Evolutionary conservation across 2,888 invertebrate genomes (phyloP), one percentile per base, ranked within the genome.

Genomic region (Frankliniella fusca): DNA sequence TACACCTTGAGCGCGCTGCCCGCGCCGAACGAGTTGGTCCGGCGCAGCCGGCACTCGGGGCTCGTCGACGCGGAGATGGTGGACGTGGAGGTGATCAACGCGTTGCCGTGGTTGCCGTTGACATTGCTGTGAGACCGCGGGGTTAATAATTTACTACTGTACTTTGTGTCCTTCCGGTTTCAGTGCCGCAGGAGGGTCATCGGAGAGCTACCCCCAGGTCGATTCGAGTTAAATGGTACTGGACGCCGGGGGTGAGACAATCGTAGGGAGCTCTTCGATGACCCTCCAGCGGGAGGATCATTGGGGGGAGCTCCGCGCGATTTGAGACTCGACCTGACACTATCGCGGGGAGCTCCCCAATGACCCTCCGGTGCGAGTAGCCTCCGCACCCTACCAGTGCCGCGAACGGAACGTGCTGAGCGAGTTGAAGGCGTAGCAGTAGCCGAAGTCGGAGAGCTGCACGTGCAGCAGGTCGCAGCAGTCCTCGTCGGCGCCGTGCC

Each of bases 371-470:
- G 50, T 11, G 54, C 54, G 11, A 7, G 38, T 38, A 38, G 38
- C 38, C 38, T 5, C 50, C 18, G 54, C 5, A 23, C 49, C 83
- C 82, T 82, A 85, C 85, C 85, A 85, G 48, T 83, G 80, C 11
- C 81, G 23, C 27, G 83, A 83, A 11, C 83, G 82, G 28, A 84
- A 83, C 0, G 85, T 85, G 8, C 85, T 86, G 48, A 86, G 82
- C 1, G 86, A 86, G 82, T 86, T 86, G 83, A 86, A 86, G 0
- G 86, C 84, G 81, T 86, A 86, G 83, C 86, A 86, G 82, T 86
- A 86, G 11, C 86, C 86, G 50, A 85, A 86, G 82, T 86, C 86
- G 1, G 85, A 85, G 65, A 85, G 84, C 50, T 86, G 86, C 15
- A 86, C 80, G 49, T 84, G 84, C 76, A 86, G 86, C 12, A 85